phyloP scores from a whole-genome alignment of 2,888 invertebrate species.

The Andrena haemorrhoa region DNA sequence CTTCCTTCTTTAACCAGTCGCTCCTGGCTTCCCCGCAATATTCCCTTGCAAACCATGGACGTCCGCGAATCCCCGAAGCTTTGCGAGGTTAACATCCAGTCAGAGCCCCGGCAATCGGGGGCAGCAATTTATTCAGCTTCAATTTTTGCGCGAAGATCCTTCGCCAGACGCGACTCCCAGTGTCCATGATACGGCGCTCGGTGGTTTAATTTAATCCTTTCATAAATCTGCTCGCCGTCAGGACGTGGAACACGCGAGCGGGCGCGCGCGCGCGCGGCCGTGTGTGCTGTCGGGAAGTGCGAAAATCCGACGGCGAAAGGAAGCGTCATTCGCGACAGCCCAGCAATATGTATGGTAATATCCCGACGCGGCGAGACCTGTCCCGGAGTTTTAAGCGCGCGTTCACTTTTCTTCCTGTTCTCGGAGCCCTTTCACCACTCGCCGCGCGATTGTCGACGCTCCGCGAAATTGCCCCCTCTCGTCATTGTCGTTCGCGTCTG shows the following conservation, averaged over 20 bases:
- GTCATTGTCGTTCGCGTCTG: slow-evolving; percentile 18
- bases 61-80: not conserved
- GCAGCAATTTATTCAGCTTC: slow-evolving; percentile 10
- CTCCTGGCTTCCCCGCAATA: not conserved
- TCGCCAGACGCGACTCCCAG: not conserved
- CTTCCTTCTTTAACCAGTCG: too few relatives aligned
- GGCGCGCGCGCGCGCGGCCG: not conserved
- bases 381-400: slow-evolving; percentile 16
- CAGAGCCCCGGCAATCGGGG: not conserved
- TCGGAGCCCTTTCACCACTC: slow-evolving; percentile 37
- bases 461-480: slow-evolving; percentile 48
- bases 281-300: not conserved
- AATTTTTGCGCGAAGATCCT: not conserved
- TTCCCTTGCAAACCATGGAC: not conserved
- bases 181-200: not conserved
- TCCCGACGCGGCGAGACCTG: slow-evolving; percentile 25
- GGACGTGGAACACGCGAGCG: not conserved
- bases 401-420: slow-evolving; percentile 16
- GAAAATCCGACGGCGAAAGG: slow-evolving; percentile 30
- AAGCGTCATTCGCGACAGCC: slow-evolving; percentile 25
- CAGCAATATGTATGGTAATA: slow-evolving; percentile 68
- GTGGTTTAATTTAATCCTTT: slow-evolving; percentile 42
- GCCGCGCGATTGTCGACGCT: slow-evolving; percentile 39
- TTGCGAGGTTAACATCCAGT: not conserved
- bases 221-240: slow-evolving; percentile 31